Base-by-base conservation (phyloP, 2,797 vertebrate genomes). In the Emydoidea blandingii region DNA sequence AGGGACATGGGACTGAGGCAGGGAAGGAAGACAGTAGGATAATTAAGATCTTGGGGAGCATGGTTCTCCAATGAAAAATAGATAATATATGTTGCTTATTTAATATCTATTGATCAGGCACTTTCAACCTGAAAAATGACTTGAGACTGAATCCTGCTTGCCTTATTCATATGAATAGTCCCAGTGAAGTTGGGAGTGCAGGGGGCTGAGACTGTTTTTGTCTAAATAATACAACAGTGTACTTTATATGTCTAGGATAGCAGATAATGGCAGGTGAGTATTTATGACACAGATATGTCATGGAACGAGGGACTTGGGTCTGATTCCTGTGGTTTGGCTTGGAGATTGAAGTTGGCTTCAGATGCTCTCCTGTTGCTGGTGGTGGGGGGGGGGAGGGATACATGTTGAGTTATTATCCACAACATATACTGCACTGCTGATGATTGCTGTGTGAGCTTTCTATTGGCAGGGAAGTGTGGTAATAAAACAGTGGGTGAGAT, bases 111-210 rank as follows among this genome's bases (percentile, higher is more conserved):
- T 12, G 44, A 84, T 95, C 56, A 96, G 89, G 25, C 92, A 90
- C 93, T 81, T n/a, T 18, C 78, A 53, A 95, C 91, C 18, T 88
- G 91, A 94, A 94, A 83, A 79, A 18, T 91, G 76, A 89, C 87
- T 89, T 29, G 72, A 53, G n/a, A 86, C 78, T 10, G 18, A 90
- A 47, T 81, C 87, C 47, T 76, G 56, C 88, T 90, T 1, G 53
- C 44, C 37, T 88, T 57, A n/a, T 79, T 88, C 2, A 0, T 29
- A 83, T 89, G 81, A 92, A 84, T 91, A 92, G 80, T 49, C 12
- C 29, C 47, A 90, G 72, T 85, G 81, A 91, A 94, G 78, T 53
- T 37, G 80, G 68, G 34, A 94, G 25, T 34, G 53, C 62, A 44
- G 83, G 10, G 87, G 91, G 23, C 57, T 6, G 7, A 92, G 78